Conservation (phyloP, 2,797 vertebrate species). For the Schizopygopsis pylzovi region DNA sequence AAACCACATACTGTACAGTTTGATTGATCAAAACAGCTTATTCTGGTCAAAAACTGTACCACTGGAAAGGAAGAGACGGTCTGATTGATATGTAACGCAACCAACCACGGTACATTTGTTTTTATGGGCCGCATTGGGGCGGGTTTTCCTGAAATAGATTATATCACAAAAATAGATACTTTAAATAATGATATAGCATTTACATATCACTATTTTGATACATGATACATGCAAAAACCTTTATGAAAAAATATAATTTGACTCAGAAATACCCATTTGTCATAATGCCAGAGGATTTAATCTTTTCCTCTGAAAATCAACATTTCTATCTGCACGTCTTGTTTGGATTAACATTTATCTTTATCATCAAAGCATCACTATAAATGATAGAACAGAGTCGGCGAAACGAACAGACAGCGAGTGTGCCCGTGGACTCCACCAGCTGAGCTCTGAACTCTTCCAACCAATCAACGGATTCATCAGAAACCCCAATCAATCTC, state of each 20-base stretch:
- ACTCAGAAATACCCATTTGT: not conserved
- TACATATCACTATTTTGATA: not conserved
- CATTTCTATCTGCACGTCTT: constrained; percentile 32
- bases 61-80: not conserved
- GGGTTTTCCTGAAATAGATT: not conserved
- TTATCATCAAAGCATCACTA: constrained; percentile 38
- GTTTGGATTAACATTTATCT: constrained; percentile 43
- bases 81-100: not conserved
- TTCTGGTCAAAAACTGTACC: too few species aligned
- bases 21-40: too few species aligned
- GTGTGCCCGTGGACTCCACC: constrained; percentile 34
- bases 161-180: not conserved
- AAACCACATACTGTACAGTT: not conserved
- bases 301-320: constrained; percentile 24
- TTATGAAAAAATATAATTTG: not conserved
- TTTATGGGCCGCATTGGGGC: not conserved
- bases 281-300: not conserved
- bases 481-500: constrained; percentile 36
- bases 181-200: not conserved
- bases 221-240: not conserved
- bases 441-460: constrained; percentile 51
- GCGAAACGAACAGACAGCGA: constrained; percentile 36
- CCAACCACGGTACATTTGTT: not conserved
- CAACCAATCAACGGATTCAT: constrained; percentile 45
- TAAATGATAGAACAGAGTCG: constrained; percentile 26